Base-by-base conservation (phyloP, 2,113 vertebrate species). In the Megaceryle maxima region DNA sequence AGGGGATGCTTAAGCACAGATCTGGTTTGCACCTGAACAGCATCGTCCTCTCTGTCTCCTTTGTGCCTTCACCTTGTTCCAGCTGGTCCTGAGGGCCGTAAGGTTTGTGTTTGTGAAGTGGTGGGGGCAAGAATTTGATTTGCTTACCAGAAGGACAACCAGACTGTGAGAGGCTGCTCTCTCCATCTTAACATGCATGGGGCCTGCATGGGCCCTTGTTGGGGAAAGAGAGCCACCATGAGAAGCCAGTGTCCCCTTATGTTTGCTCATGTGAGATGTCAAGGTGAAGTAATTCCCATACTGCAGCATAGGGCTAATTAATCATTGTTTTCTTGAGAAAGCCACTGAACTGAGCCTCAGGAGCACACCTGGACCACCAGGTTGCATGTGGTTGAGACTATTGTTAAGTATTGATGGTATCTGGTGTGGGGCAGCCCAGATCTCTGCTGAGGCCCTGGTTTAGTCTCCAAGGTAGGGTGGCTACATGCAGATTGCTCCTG, bases 121-220 rank as follows among this genome's bases (percentile, higher is more conserved):
- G 6, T 19, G 29, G 16, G 15, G 11, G 3, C 8, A 84, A 41
- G 39, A 56, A 33, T 88, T 70, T 20, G 31, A 16, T 29, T 94
- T 66, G 13, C 35, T 22, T 3, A 24, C 33, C 33, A 60, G 60
- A 46, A 48, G 39, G 28, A 31, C 13, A 5, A 0, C 0, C 16
- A 48, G 18, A 13, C 35, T 62, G 29, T 70, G 16, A n/a, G 44
- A 46, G 22, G 29, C 33, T 68, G 14, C 50, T 31, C 18, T 91
- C 62, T 84, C 24, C 8, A 22, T 72, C 48, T 15, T 33, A 5
- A 53, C 33, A 7, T 8, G 16, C 12, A 19, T 22, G 74, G 29
- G 33, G 9, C 16, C 17, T 60, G 19, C 5, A 3, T 37, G 13
- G 9, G 76, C 33, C 68, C 39, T 59, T 28, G 6, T 6, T 19